Conservation (phyloP, 2,888 invertebrate genomes). For the Xestoiulus laeticollis region DNA sequence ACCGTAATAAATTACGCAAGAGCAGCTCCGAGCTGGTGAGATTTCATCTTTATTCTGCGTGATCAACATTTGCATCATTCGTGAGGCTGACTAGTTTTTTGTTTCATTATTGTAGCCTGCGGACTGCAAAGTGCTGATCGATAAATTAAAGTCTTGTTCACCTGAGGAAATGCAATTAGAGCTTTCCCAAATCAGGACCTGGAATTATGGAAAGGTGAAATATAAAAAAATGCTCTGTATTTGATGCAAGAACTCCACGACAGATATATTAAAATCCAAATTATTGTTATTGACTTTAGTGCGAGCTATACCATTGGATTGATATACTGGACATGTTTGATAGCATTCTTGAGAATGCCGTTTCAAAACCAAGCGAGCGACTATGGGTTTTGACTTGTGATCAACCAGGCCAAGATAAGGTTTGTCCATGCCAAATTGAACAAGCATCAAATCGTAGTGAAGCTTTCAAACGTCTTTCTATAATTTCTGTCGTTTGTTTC, state of each 20-base stretch:
- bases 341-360: conserved; percentile 78
- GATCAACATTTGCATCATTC: neutral
- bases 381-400: conserved; percentile 80
- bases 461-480: neutral
- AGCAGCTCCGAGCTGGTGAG: conserved; percentile 82
- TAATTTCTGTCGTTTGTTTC: neutral
- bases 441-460: conserved; percentile 1
- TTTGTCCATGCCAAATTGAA: conserved; percentile 59
- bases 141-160: conserved; percentile 73
- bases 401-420: conserved; percentile 71
- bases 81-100: neutral
- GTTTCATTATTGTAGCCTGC: conserved; percentile 67
- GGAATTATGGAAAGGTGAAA: conserved; percentile 79
- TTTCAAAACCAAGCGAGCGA: conserved; percentile 70
- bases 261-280: conserved; percentile 36
- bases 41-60: neutral
- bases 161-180: conserved; percentile 73
- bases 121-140: conserved; percentile 80
- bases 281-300: conserved; percentile 63
- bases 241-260: too few species aligned
- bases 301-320: conserved; percentile 87
- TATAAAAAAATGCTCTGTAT: neutral
- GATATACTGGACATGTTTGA: conserved; percentile 81
- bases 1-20: conserved; percentile 80
- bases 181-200: conserved; percentile 77